A percentile compares a stretch with the other conserved stretches of the same genome.
phyloP scores from a whole-genome alignment of 2,113 vertebrate genomes.

The Nycticorax nycticorax region DNA sequence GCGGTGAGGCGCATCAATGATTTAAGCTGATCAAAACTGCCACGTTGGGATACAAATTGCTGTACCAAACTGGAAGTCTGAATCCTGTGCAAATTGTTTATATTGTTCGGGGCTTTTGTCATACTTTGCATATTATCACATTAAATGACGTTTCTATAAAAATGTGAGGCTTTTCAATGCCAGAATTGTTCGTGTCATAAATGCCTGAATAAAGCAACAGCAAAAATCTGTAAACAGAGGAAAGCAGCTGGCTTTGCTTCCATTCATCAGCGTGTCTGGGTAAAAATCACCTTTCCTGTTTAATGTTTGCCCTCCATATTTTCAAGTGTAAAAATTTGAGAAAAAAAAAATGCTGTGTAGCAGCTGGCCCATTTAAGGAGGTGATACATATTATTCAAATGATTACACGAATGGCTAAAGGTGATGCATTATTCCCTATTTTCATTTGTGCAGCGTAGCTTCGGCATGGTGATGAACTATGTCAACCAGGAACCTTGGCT shows the following conservation, averaged over 20 bases:
- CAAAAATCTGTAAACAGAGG: constrained; percentile 14
- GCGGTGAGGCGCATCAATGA: fast-evolving
- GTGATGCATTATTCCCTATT: constrained; percentile 41
- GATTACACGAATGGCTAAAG: constrained; percentile 51
- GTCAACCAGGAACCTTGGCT: constrained; percentile 55
- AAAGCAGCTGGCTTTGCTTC: background rate
- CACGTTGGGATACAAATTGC: background rate
- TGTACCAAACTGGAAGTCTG: background rate
- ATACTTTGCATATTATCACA: background rate
- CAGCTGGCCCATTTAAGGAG: constrained; percentile 43
- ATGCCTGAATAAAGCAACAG: constrained; percentile 23
- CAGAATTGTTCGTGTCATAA: background rate
- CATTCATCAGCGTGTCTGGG: background rate
- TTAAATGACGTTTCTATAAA: constrained; percentile 36
- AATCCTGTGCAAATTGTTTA: background rate
- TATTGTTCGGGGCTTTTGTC: constrained; percentile 17
- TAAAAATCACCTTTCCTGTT: constrained; percentile 1
- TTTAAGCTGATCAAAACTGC: background rate
- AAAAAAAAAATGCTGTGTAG: background rate
- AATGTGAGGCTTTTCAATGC: background rate
- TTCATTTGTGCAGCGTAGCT: constrained; percentile 16
- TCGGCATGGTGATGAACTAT: constrained; percentile 48
- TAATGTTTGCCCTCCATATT: background rate
- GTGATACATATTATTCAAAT: constrained; percentile 54
- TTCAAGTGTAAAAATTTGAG: constrained; percentile 17